These are phyloP conservation scores for Centropyge bicolor DNA, from an alignment of 2,797 vertebrate genomes.

Conservation along the genomic window DNA sequence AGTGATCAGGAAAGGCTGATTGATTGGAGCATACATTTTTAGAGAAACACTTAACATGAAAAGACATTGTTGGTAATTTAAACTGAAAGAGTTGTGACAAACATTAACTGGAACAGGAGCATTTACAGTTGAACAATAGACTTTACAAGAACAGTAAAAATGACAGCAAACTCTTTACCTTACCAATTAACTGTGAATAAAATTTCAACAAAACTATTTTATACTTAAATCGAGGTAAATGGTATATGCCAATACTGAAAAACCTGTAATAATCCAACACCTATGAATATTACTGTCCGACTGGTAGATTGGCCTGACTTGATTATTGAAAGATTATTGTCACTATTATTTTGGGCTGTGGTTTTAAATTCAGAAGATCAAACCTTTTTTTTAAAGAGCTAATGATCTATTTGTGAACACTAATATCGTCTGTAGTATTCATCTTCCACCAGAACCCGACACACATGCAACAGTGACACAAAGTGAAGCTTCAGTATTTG, in stretches of 20 bases:
- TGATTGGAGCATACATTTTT: neutral
- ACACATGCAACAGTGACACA: neutral
- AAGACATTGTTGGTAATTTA: neutral
- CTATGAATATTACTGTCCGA: neutral
- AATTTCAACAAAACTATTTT: neutral
- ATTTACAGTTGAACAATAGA: neutral
- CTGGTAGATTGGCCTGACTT: neutral
- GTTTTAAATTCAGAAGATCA: neutral
- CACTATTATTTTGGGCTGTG: neutral
- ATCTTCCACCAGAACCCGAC: neutral
- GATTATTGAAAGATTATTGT: neutral
- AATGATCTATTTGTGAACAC: neutral
- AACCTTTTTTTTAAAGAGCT: neutral
- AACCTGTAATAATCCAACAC: neutral
- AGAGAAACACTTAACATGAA: neutral
- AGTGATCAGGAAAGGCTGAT: neutral
- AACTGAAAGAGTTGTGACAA: neutral
- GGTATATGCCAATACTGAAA: neutral
- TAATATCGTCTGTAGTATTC: neutral
- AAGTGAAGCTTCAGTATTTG: neutral
- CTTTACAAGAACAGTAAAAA: neutral
- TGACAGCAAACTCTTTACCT: neutral
- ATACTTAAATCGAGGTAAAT: neutral
- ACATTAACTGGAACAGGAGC: neutral
- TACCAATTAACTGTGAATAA: neutral